Base-by-base conservation (phyloP, 2,888 invertebrate species). In the Theretra japonica region DNA sequence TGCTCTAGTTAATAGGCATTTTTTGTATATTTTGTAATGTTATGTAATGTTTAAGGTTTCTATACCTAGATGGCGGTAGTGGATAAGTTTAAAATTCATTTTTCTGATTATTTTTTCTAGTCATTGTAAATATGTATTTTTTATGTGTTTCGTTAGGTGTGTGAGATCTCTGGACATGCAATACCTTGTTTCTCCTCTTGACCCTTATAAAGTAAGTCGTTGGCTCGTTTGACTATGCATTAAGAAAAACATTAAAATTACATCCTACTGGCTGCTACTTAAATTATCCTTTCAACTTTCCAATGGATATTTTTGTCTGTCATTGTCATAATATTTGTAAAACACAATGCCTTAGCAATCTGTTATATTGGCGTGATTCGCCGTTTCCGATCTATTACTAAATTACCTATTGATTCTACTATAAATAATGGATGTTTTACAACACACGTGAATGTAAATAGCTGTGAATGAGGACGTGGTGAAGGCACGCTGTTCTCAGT, bases 371-470 rank as follows among this genome's bases (percentile, higher is more conserved):
- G 21, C 41, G 48, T 65, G 65, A 65, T 8, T 48, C 15, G n/a
- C 5, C 17, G 11, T 48, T 65, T 59, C 59, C 59, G 48, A 48
- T 17, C 4, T 11, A 17, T 65, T 48, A 48, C 21, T 17, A 65
- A 65, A 48, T 62, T 62, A 23, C 15, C 23, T 65, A 65, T 65
- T 23, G 62, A 60, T 60, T 60, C n/a, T n/a, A n/a, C 28, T 28
- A n/a, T n/a, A n/a, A 28, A 48, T 48, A 48, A 48, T 48, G 48
- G 48, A 48, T 28, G 28, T 28, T 48, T 48, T 48, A n/a, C n/a
- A n/a, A n/a, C 15, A 17, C 7, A 48, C 1, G 2, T 48, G 17
- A 15, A 48, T 48, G 8, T 48, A 15, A 15, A 17, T 48, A 48
- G n/a, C n/a, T n/a, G n/a, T n/a, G n/a, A n/a, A n/a, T n/a, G n/a